These are phyloP conservation scores for Paracanthobrama guichenoti DNA, from an alignment of 2,113 vertebrate genomes.

Conservation along the genomic window DNA sequence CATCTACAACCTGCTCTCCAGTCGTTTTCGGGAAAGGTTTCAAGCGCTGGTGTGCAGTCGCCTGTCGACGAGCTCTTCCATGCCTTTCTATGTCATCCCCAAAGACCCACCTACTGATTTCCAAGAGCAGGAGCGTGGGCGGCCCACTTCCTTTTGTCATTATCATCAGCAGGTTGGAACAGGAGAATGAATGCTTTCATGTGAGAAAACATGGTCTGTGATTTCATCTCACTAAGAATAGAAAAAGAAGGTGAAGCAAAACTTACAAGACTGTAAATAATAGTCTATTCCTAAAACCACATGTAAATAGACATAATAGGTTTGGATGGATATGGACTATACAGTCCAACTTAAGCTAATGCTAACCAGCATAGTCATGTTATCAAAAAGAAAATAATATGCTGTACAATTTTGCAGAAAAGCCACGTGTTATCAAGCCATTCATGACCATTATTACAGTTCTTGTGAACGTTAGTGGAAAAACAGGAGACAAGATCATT, in stretches of 20 bases:
- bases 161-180: constrained; percentile 47
- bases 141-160: constrained; percentile 51
- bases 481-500: background rate
- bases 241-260: background rate
- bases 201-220: constrained; percentile 26
- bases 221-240: background rate
- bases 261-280: background rate
- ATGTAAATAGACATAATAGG: background rate
- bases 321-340: background rate
- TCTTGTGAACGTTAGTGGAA: background rate
- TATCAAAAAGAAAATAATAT: background rate
- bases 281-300: background rate
- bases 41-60: constrained; percentile 68
- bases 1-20: constrained; percentile 79
- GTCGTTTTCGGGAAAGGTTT: constrained; percentile 73
- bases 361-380: too few relatives aligned
- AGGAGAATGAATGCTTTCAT: constrained; percentile 46
- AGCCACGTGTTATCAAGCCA: background rate
- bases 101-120: constrained; percentile 46
- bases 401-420: background rate
- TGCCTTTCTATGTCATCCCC: constrained; percentile 60
- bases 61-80: constrained; percentile 60
- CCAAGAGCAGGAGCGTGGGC: constrained; percentile 50
- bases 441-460: background rate
- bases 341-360: too few relatives aligned